A percentile compares a stretch with the other conserved stretches of the same genome.
These are phyloP conservation scores for Sesia bembeciformis DNA, from an alignment of 2,888 invertebrate genomes.

Conservation along the genomic window DNA sequence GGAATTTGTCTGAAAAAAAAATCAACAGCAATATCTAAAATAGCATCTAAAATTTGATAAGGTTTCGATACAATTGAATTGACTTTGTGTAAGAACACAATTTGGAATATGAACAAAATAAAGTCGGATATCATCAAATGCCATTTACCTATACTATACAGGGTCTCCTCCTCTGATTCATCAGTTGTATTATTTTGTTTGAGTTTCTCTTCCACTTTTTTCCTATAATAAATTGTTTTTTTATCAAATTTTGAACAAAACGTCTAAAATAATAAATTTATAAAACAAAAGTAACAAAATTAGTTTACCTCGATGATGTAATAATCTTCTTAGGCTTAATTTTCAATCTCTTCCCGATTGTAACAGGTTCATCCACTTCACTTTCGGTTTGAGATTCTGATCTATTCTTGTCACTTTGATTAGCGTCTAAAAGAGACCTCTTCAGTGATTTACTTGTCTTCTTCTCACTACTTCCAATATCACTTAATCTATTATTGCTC, in stretches of 20 bases:
- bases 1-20: not conserved
- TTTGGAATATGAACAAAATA: not conserved
- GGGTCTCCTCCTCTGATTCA: conserved; percentile 66
- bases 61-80: not conserved
- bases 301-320: conserved; percentile 47
- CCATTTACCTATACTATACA: conserved; percentile 56
- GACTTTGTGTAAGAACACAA: not conserved
- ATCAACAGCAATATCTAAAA: not conserved
- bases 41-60: not conserved
- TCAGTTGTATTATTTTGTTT: conserved; percentile 67
- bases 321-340: conserved; percentile 65
- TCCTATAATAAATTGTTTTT: conserved; percentile 26
- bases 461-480: conserved; percentile 3
- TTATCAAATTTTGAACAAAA: not conserved
- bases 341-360: conserved; percentile 59
- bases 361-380: conserved; percentile 52
- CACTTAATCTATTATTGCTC: conserved; percentile 23
- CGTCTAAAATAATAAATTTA: not conserved
- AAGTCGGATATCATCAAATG: not conserved
- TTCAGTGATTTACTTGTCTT: conserved; percentile 44
- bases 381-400: conserved; percentile 66
- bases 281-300: not conserved
- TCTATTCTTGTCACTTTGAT: conserved; percentile 55
- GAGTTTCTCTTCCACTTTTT: conserved; percentile 72
- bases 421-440: conserved; percentile 45